Percentiles rank a stretch among this genome's conserved stretches.
Conservation (phyloP, 1,140 invertebrate genomes). For the Berghia stephanieae region DNA sequence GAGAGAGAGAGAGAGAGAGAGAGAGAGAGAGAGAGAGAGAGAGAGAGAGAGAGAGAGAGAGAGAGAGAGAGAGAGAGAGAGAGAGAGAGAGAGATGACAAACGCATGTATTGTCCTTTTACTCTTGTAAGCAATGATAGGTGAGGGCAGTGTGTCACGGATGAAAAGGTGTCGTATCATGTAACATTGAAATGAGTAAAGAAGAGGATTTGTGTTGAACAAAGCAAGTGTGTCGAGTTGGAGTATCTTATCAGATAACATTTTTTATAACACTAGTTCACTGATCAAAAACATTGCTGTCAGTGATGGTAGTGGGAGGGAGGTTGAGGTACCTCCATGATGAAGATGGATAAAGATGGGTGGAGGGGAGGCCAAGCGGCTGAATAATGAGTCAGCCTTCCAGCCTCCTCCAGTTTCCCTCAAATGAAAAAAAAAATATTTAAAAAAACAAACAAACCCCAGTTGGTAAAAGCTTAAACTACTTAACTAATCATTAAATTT, state of each 20-base stretch:
- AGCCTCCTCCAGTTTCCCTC: not conserved
- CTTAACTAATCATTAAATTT: not conserved
- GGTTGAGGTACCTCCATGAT: too few species aligned
- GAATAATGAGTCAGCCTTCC: too few species aligned
- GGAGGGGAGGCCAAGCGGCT: too few species aligned
- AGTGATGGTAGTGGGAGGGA: too few species aligned
- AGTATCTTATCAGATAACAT: not conserved
- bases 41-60: conserved; percentile 1
- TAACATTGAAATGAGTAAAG: not conserved
- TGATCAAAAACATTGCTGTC: too few species aligned
- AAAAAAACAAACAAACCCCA: not conserved
- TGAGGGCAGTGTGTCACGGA: not conserved
- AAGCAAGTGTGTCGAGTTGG: not conserved
- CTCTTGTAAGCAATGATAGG: not conserved
- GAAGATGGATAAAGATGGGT: too few species aligned
- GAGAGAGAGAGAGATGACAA: not conserved
- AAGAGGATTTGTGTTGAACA: not conserved
- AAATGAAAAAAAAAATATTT: not conserved
- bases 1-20: too few species aligned
- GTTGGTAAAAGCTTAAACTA: not conserved
- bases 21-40: too few species aligned
- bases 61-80: not conserved
- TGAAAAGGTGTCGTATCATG: too few species aligned
- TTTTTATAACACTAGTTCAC: too few species aligned
- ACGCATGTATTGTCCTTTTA: not conserved